Percentiles rank a stretch among this genome's conserved stretches.
These are phyloP conservation scores for Neodiprion lecontei DNA, from an alignment of 1,140 invertebrate genomes.

Conservation along the genomic window DNA sequence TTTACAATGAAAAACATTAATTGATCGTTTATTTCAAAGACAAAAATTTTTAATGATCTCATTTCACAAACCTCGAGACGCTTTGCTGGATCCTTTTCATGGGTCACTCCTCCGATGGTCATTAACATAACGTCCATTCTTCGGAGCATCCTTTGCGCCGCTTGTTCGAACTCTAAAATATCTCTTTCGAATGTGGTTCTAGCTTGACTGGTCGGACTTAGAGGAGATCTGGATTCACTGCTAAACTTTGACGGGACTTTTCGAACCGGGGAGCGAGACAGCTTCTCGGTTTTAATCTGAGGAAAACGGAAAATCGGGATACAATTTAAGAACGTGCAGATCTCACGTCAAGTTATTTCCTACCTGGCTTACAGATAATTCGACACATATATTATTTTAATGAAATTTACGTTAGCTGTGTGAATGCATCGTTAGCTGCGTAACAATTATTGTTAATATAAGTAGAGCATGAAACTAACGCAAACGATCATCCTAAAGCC, in stretches of 20 bases:
- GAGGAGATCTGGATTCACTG: conserved; percentile 26
- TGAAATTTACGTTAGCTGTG: not conserved
- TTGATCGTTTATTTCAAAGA: not conserved
- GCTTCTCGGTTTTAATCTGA: not conserved
- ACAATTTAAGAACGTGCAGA: not conserved
- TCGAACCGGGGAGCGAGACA: not conserved
- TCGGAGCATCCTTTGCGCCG: conserved; percentile 69
- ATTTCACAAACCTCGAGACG: conserved; percentile 65
- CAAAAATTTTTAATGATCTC: not conserved
- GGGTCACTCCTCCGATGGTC: conserved; percentile 70
- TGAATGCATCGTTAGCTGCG: not conserved
- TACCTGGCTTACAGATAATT: not conserved
- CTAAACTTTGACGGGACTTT: not conserved
- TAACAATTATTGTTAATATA: conserved; percentile 3
- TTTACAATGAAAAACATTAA: not conserved
- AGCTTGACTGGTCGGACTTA: conserved; percentile 35
- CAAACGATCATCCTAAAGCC: not conserved
- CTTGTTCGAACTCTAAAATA: conserved; percentile 65
- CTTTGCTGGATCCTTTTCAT: conserved; percentile 71
- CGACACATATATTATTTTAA: not conserved
- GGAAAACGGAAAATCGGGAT: not conserved
- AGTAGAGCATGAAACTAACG: not conserved
- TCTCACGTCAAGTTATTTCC: not conserved
- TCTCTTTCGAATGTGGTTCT: conserved; percentile 57
- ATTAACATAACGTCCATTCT: conserved; percentile 73